A percentile compares a stretch with the other conserved stretches of the same genome.
These are phyloP conservation scores for Penaeus chinensis DNA, from an alignment of 1,140 invertebrate genomes.

Conservation along the genomic window DNA sequence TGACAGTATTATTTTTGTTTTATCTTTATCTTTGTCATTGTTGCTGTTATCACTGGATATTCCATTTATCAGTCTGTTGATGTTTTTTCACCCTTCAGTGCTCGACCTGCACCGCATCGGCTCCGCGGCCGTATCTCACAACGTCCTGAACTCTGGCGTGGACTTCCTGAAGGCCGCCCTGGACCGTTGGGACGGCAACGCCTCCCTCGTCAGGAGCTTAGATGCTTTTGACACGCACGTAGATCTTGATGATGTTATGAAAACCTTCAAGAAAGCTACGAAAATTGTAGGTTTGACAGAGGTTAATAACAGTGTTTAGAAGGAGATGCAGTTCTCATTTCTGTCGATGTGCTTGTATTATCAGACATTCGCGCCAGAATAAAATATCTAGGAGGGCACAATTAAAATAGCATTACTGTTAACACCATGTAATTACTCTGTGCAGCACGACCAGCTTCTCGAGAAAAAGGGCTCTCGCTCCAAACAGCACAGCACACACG, in stretches of 20 bases:
- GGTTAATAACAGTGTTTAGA: too few species aligned
- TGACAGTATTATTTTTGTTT: too few species aligned
- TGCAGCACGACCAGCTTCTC: slow-evolving; percentile 37
- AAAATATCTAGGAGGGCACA: background rate
- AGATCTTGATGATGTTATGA: too few species aligned
- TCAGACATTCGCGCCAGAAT: background rate
- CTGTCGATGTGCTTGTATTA: too few species aligned
- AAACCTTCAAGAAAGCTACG: background rate
- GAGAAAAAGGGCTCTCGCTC: slow-evolving; percentile 33
- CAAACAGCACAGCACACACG: slow-evolving; percentile 30
- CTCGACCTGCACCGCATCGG: slow-evolving; percentile 30
- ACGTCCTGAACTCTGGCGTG: slow-evolving; percentile 31
- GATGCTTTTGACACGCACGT: background rate
- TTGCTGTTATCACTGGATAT: background rate
- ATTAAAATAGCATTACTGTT: background rate
- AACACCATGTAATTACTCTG: background rate
- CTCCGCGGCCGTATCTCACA: background rate
- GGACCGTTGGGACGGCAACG: background rate
- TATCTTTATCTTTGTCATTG: background rate
- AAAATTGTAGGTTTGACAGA: too few species aligned
- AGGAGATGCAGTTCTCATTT: too few species aligned
- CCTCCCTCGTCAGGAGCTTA: background rate
- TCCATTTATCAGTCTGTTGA: background rate
- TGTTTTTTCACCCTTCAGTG: background rate
- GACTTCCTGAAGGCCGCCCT: slow-evolving; percentile 32